Percentiles rank a stretch among this genome's conserved stretches.
These are phyloP conservation scores for Elgaria multicarinata DNA, from an alignment of 2,113 vertebrate genomes.

Conservation along the genomic window DNA sequence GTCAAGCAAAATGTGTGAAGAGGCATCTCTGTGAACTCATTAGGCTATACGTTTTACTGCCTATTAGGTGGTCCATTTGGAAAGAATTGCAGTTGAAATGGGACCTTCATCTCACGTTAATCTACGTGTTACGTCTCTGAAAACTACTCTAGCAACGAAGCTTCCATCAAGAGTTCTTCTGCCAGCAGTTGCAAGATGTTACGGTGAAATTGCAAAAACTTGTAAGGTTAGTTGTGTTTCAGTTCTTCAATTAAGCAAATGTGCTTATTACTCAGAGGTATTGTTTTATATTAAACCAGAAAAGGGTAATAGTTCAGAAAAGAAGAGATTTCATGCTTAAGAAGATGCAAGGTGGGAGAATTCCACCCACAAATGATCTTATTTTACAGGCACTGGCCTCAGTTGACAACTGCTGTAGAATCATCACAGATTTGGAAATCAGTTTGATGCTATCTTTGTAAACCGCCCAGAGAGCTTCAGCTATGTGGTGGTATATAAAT, in stretches of 20 bases:
- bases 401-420: not conserved
- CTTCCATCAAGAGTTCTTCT: conserved; percentile 90
- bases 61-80: conserved; percentile 85
- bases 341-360: not conserved
- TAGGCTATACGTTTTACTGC: not conserved
- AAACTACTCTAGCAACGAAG: conserved; percentile 84
- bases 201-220: conserved; percentile 75
- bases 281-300: not conserved
- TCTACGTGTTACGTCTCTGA: conserved; percentile 79
- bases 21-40: not conserved
- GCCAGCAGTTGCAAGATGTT: conserved; percentile 84
- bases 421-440: not conserved
- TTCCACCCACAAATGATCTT: conserved; percentile 16
- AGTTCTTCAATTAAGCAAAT: not conserved
- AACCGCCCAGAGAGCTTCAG: too few relatives aligned
- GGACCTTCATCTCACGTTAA: conserved; percentile 82
- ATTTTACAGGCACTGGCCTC: not conserved
- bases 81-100: conserved; percentile 74
- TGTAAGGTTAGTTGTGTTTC: conserved; percentile 78
- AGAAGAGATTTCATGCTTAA: not conserved
- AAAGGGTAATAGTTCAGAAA: not conserved
- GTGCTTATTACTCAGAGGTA: not conserved
- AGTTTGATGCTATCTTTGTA: not conserved
- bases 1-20: not conserved
- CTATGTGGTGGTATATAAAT: too few relatives aligned